Evolutionary conservation across 2,113 vertebrate genomes (phyloP).

Genomic region (Nestor notabilis): DNA sequence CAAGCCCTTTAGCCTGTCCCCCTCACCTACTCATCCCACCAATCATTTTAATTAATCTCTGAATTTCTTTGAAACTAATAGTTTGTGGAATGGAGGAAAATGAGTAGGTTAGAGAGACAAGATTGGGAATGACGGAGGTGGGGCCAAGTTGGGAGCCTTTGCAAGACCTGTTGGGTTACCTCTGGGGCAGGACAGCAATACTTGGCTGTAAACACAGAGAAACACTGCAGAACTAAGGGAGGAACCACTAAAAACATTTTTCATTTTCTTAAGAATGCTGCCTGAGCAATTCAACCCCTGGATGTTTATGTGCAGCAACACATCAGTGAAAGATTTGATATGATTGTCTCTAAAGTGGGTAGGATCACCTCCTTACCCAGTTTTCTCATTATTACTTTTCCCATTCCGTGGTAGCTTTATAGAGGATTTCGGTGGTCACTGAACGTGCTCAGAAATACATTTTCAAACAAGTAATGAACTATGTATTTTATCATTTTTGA

Average conservation of each 20-base stretch:
- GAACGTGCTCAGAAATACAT: not conserved
- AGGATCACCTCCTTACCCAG: not conserved
- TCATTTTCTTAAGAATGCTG: not conserved
- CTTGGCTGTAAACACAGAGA: slow-evolving; percentile 12
- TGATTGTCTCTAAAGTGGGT: not conserved
- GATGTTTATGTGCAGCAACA: not conserved
- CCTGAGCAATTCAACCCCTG: not conserved
- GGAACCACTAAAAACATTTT: slow-evolving; percentile 17
- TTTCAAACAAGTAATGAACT: not conserved
- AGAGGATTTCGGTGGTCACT: not conserved
- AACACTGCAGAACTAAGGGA: slow-evolving; percentile 26
- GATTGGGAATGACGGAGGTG: slow-evolving; percentile 59
- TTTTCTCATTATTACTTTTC: not conserved
- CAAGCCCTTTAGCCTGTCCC: slow-evolving; percentile 63
- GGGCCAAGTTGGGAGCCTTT: slow-evolving; percentile 49
- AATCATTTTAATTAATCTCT: slow-evolving; percentile 71
- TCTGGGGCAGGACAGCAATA: slow-evolving; percentile 20
- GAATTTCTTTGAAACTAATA: slow-evolving; percentile 67
- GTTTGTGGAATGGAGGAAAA: slow-evolving; percentile 69
- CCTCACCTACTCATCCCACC: slow-evolving; percentile 64
- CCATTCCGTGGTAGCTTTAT: not conserved
- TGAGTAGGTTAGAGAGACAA: slow-evolving; percentile 61
- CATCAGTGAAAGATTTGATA: not conserved
- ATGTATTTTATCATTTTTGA: not conserved
- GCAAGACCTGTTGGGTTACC: slow-evolving; percentile 57